These are phyloP conservation scores for Geodia barretti DNA, from an alignment of 37 sponge, comb jelly and placozoan genomes.

Conservation along the genomic window DNA sequence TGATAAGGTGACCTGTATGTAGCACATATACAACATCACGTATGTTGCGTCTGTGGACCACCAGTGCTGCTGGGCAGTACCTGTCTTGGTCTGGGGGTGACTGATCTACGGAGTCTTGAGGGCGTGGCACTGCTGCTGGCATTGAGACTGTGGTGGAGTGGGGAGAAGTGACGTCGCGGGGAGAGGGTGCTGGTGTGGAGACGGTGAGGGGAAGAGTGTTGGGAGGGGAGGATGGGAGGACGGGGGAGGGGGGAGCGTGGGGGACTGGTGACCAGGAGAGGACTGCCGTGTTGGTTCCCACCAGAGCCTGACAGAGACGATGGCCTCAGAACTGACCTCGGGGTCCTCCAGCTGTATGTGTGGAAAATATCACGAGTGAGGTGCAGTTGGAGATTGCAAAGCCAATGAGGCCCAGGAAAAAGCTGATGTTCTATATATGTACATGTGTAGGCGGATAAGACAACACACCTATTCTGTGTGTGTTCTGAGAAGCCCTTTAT, in stretches of 20 bases:
- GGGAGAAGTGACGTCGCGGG: constrained; percentile 1
- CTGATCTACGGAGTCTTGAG: not conserved
- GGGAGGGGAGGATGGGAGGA: constrained; percentile 1
- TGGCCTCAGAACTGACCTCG: too few species aligned
- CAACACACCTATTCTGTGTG: not conserved
- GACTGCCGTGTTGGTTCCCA: not conserved
- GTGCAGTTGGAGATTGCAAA: too few species aligned
- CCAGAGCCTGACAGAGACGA: not conserved
- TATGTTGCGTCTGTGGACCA: too few species aligned
- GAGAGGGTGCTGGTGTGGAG: not conserved
- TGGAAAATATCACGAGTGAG: too few species aligned
- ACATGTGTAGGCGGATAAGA: too few species aligned
- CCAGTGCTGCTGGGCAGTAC: too few species aligned
- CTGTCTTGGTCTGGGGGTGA: not conserved
- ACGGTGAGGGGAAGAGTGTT: not conserved
- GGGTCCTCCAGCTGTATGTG: not conserved
- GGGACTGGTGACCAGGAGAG: not conserved
- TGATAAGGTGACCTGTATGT: too few species aligned
- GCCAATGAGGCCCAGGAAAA: too few species aligned
- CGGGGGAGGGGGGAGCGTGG: not conserved
- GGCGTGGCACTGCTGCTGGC: not conserved
- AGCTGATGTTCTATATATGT: too few species aligned
- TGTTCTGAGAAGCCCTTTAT: not conserved
- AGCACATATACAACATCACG: too few species aligned
- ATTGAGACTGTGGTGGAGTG: not conserved